Base-by-base conservation (phyloP, 2,888 invertebrate genomes). In the Invenusta paracnida region DNA sequence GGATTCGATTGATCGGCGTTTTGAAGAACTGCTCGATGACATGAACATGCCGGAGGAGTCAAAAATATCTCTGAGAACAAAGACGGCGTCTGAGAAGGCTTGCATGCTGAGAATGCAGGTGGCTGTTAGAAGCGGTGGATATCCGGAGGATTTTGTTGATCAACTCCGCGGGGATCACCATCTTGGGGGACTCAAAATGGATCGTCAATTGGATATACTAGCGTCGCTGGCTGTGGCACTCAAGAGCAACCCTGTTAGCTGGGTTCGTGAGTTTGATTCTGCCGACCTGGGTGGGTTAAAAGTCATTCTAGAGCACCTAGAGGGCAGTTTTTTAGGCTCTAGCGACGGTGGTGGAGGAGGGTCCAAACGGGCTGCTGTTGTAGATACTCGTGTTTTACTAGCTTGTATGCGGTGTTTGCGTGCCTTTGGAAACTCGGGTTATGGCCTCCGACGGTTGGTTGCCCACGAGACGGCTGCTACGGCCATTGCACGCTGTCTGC, bases 341-440 rank as follows among this genome's bases (percentile, higher is more conserved):
- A n/a, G n/a, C n/a, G 82, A 28, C 29, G 17, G 5, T 48, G 48
- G 48, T 48, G 17, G 17, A 11, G 17, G 17, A 5, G 17, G 28
- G 11, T 27, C 83, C 30, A 85, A 30, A 11, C 29, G 27, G n/a
- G 30, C 83, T 23, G 82, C 28, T n/a, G 17, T 27, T 5, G 23
- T 13, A 5, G 29, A 85, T 23, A 30, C 28, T 5, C 48, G 48
- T 17, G 17, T 48, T 48, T 23, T 66, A 5, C 25, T 29, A 1
- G 30, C 84, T 48, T 85, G 85, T 29, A 25, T 85, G 2, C 85
- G 84, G 1, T 85, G 85, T 48, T 27, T 85, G 29, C 83, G 85
- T 17, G 85, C 67, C 28, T 83, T 85, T 25, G 85, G 85, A 1
- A 85, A 85, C 29, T 30, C 27, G n/a, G 85, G 82, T 13, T 85